Conservation (phyloP, 37 sponge, comb jelly and placozoan species). For the Beroe forskalii region DNA sequence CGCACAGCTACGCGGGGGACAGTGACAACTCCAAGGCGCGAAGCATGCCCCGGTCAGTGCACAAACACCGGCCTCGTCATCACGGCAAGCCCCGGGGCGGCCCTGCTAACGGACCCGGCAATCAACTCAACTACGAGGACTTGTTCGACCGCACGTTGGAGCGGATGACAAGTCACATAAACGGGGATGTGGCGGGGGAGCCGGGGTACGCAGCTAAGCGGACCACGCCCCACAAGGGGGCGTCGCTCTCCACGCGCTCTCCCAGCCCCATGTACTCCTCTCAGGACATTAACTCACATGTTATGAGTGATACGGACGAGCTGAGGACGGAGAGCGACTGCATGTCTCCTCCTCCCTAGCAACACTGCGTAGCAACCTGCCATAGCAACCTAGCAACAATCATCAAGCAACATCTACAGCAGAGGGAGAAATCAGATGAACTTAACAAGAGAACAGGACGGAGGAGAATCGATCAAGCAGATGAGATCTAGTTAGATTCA, state of each 20-base stretch:
- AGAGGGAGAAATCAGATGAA: no score
- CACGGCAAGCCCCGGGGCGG: neutral
- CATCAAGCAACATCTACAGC: neutral
- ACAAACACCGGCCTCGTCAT: neutral
- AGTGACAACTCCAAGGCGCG: slow-evolving; percentile 43
- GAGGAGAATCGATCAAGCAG: no score
- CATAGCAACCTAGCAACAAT: neutral
- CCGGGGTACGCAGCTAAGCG: neutral
- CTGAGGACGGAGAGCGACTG: slow-evolving; percentile 53
- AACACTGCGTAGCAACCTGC: neutral
- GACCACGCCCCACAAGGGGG: neutral
- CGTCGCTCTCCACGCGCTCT: slow-evolving; percentile 43
- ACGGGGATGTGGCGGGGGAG: neutral
- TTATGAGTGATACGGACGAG: slow-evolving; percentile 26
- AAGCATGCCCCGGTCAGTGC: slow-evolving; percentile 42
- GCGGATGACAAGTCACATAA: neutral
- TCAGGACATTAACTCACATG: neutral
- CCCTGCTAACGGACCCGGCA: neutral
- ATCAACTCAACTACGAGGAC: slow-evolving; percentile 15
- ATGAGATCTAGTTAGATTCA: no score
- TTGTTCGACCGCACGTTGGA: slow-evolving; percentile 55
- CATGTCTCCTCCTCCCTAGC: neutral
- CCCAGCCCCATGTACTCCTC: slow-evolving; percentile 60
- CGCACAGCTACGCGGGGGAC: slow-evolving; percentile 18
- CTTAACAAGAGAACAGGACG: no score